Percentiles rank a stretch among this genome's conserved stretches.
Conservation (phyloP, 2,113 vertebrate species). For the Tretioscincus oriximinensis region DNA sequence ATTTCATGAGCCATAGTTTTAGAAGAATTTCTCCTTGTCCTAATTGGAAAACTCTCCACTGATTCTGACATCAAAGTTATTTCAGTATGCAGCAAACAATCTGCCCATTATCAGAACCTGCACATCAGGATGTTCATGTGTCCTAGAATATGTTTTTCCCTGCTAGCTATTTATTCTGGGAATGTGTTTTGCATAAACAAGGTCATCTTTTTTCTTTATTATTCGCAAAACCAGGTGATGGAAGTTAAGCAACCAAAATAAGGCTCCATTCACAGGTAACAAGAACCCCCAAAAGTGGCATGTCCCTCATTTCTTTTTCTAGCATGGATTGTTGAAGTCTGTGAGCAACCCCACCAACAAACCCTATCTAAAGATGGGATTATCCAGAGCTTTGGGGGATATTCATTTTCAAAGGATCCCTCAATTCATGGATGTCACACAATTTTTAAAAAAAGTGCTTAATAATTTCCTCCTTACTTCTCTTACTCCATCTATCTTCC, state of each 20-base stretch:
- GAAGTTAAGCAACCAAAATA: slow-evolving; percentile 8
- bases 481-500: too few species aligned
- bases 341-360: too few species aligned
- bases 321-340: too few species aligned
- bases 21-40: neutral
- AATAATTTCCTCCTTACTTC: too few species aligned
- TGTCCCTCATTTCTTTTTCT: too few species aligned
- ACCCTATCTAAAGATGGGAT: too few species aligned
- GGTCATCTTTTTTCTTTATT: neutral
- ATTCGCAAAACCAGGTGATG: slow-evolving; percentile 6
- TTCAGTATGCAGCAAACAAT: neutral
- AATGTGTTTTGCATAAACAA: neutral
- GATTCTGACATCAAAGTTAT: neutral
- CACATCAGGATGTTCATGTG: accelerated
- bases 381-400: too few species aligned
- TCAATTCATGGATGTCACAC: too few species aligned
- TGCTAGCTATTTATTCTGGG: neutral
- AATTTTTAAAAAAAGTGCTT: too few species aligned
- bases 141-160: neutral
- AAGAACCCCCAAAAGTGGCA: neutral
- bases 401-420: too few species aligned
- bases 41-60: neutral
- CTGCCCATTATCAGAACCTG: neutral
- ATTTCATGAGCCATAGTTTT: neutral
- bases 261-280: neutral